Conservation (phyloP, 2,888 invertebrate species). For the Calliphora vomitoria region DNA sequence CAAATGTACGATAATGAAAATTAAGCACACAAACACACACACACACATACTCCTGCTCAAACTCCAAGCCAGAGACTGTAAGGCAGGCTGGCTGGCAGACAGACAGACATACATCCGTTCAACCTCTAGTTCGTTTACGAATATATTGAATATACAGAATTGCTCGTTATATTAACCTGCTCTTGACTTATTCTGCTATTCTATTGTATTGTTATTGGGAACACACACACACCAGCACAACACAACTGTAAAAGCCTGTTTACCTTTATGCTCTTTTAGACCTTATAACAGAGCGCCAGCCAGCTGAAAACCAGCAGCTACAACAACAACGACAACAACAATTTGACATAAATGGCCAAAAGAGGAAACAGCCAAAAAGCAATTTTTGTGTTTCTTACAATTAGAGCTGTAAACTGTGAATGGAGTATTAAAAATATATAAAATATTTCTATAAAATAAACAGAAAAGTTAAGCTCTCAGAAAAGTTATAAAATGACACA, state of each 20-base stretch:
- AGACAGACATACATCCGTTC: constrained; percentile 12
- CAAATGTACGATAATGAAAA: constrained; percentile 64
- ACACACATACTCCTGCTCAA: not conserved
- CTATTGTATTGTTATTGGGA: constrained; percentile 22
- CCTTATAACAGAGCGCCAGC: constrained; percentile 20
- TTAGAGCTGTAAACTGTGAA: constrained; percentile 3
- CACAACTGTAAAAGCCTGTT: constrained; percentile 5
- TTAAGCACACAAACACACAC: constrained; percentile 52
- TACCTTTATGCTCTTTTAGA: constrained; percentile 59
- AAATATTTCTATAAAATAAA: not conserved
- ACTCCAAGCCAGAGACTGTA: not conserved
- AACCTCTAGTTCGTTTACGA: constrained; percentile 51
- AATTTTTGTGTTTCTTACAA: not conserved
- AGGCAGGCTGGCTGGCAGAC: not conserved
- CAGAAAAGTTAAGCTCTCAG: not conserved
- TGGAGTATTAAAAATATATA: constrained; percentile 21
- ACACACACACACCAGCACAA: not conserved
- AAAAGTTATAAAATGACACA: constrained; percentile 36
- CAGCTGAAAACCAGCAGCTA: not conserved
- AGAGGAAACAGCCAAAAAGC: constrained; percentile 15
- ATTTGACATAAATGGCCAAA: not conserved
- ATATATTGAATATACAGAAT: constrained; percentile 57
- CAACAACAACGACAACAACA: not conserved
- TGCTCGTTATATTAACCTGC: constrained; percentile 65
- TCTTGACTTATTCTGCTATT: constrained; percentile 66